A percentile compares a stretch with the other conserved stretches of the same genome.
Conservation (phyloP, 2,888 invertebrate genomes). For the Epirrhoe tristata region DNA sequence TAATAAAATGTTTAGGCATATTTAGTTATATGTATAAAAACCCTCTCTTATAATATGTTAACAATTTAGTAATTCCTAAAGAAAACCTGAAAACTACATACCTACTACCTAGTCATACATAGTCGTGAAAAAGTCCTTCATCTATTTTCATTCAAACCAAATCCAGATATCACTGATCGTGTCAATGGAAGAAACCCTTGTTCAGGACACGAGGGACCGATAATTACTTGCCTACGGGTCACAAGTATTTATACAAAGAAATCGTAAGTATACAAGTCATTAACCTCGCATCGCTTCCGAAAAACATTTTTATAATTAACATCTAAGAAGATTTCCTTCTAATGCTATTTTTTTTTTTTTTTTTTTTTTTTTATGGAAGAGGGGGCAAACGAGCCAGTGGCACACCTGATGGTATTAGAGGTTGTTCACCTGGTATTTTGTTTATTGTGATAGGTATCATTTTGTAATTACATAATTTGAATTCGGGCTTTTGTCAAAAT, state of each 20-base stretch:
- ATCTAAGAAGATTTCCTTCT: slow-evolving; percentile 35
- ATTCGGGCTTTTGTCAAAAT: background rate
- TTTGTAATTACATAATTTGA: background rate
- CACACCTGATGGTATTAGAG: no score
- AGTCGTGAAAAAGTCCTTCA: background rate
- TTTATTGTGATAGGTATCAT: background rate
- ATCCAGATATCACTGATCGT: background rate
- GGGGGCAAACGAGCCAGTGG: no score
- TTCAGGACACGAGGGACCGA: background rate
- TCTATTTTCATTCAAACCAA: background rate
- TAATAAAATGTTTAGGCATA: no score
- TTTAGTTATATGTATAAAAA: no score
- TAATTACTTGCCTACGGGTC: slow-evolving; percentile 7
- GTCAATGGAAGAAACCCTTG: slow-evolving; percentile 2
- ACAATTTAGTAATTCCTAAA: background rate
- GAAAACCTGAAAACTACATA: background rate
- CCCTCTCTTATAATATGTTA: no score
- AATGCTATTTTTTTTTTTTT: no score
- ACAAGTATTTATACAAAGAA: slow-evolving; percentile 1
- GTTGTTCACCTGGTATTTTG: slow-evolving; percentile 23
- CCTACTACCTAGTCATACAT: background rate
- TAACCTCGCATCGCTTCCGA: slow-evolving; percentile 19
- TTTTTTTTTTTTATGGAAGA: no score
- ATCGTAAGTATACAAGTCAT: slow-evolving; percentile 17
- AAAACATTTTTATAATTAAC: slow-evolving; percentile 32